Conservation (phyloP, 2,113 vertebrate genomes). For the Oenanthe oenanthe region DNA sequence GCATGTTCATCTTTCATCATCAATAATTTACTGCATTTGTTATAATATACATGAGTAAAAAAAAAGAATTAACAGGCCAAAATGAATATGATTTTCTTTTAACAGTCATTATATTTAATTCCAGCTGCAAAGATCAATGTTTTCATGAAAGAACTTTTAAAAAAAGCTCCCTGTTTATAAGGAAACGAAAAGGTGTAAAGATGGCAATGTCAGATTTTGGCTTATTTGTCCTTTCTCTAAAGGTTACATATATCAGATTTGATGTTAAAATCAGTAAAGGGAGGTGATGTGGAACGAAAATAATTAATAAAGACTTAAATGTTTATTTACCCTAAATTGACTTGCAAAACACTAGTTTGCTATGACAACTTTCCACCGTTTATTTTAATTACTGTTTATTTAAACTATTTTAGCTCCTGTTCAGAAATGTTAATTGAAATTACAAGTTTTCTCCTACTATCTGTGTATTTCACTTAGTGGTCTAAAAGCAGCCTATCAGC, state of each 20-base stretch:
- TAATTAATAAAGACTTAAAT: not conserved
- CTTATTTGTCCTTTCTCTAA: not conserved
- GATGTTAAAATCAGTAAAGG: not conserved
- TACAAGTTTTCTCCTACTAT: not conserved
- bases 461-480: not conserved
- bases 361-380: not conserved
- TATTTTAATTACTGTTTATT: not conserved
- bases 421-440: not conserved
- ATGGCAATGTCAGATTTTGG: not conserved
- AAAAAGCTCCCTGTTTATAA: not conserved
- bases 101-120: not conserved
- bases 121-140: not conserved
- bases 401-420: not conserved
- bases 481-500: not conserved
- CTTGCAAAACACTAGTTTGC: not conserved
- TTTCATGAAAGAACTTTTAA: not conserved
- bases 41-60: not conserved
- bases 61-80: not conserved
- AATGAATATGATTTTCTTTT: not conserved
- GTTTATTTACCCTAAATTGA: not conserved
- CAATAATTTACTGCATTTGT: not conserved
- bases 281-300: not conserved
- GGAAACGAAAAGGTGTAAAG: not conserved
- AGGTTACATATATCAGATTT: not conserved
- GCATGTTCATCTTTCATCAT: not conserved